phyloP scores from a whole-genome alignment of 1,140 invertebrate genomes.

The Trigoniulus corallinus region DNA sequence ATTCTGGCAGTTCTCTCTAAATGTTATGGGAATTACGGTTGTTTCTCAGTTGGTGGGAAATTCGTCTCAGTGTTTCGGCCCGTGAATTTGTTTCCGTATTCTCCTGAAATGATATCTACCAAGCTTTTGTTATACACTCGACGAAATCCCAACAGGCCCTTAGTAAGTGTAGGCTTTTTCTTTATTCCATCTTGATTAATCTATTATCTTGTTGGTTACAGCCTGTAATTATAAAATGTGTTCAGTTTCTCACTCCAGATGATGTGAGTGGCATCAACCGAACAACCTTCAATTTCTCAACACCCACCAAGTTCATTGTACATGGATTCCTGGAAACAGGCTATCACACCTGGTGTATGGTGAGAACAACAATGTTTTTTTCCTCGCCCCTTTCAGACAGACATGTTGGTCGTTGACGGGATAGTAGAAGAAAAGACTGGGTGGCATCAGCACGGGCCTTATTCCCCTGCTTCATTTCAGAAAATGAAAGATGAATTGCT shows the following conservation, averaged over 20 bases:
- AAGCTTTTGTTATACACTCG: constrained; percentile 31
- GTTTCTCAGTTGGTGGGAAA: constrained; percentile 59
- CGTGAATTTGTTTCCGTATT: constrained; percentile 54
- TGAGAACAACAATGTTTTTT: constrained; percentile 20
- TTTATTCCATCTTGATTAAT: background rate
- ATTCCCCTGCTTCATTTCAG: constrained; percentile 25
- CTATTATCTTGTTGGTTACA: constrained; percentile 1
- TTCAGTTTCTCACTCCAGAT: background rate
- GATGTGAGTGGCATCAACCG: background rate
- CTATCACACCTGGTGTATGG: constrained; percentile 49
- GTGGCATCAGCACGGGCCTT: no score
- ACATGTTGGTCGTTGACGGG: background rate
- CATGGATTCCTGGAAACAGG: constrained; percentile 75
- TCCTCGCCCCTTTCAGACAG: background rate
- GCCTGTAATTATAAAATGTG: background rate
- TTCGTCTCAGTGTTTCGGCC: constrained; percentile 56
- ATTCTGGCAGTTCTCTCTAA: constrained; percentile 2
- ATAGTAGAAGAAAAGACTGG: no score
- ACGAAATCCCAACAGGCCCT: constrained; percentile 33
- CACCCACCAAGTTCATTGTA: constrained; percentile 45
- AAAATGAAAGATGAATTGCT: constrained; percentile 44
- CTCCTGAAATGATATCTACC: constrained; percentile 37
- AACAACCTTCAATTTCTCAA: constrained; percentile 17
- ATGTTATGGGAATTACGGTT: constrained; percentile 64
- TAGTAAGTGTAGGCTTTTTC: constrained; percentile 12